Percentiles rank a stretch among this genome's conserved stretches.
These are phyloP conservation scores for Camponotus pennsylvanicus DNA, from an alignment of 1,140 invertebrate species.

Conservation along the genomic window DNA sequence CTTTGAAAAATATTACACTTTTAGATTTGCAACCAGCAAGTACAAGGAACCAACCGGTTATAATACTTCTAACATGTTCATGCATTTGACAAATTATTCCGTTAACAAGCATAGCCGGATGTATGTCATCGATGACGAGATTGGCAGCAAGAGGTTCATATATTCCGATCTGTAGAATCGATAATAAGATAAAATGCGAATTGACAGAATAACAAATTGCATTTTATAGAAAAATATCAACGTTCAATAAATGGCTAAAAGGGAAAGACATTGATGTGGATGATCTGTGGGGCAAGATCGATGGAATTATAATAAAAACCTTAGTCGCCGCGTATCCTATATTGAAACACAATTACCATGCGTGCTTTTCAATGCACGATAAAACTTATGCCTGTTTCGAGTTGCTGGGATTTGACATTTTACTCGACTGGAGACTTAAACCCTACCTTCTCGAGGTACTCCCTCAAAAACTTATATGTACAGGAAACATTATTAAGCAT, in stretches of 20 bases:
- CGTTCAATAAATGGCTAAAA: conserved; percentile 91
- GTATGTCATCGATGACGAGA: conserved; percentile 91
- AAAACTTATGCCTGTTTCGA: conserved; percentile 95
- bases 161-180: neutral
- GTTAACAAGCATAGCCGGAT: conserved; percentile 96
- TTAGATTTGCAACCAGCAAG: conserved; percentile 94
- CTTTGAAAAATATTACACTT: conserved; percentile 46
- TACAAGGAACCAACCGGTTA: conserved; percentile 93
- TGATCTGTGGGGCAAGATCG: conserved; percentile 93
- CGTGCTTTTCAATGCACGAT: conserved; percentile 95
- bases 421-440: conserved; percentile 94
- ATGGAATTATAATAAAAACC: conserved; percentile 96
- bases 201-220: conserved; percentile 39
- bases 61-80: conserved; percentile 95
- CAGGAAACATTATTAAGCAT: neutral
- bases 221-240: conserved; percentile 90
- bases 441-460: conserved; percentile 94
- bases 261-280: conserved; percentile 91
- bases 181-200: neutral
- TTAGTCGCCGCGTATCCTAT: conserved; percentile 94
- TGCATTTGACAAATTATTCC: conserved; percentile 99
- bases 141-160: conserved; percentile 92
- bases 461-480: neutral
- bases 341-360: conserved; percentile 95
- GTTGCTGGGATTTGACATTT: conserved; percentile 95